phyloP scores from a whole-genome alignment of 53 echinoderm and acorn worm genomes.

The Holothuria scabra region DNA sequence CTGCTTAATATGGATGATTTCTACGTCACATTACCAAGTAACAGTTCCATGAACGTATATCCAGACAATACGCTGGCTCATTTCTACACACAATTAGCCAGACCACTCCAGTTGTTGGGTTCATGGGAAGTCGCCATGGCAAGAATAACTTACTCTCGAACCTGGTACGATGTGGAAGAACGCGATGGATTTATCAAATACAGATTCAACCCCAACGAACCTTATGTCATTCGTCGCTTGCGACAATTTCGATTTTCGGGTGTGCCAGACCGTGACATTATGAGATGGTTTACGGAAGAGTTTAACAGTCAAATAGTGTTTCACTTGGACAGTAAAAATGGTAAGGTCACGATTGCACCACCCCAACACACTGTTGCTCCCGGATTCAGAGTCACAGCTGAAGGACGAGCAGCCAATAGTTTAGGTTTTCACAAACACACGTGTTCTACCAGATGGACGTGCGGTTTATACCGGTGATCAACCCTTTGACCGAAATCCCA shows the following conservation, averaged over 20 bases:
- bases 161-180: constrained; percentile 24
- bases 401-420: neutral
- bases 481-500: neutral
- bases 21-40: constrained; percentile 10
- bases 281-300: neutral
- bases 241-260: neutral
- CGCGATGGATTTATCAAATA: neutral
- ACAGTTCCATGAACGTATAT: constrained; percentile 16
- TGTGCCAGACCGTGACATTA: neutral
- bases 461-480: neutral
- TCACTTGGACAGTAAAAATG: neutral
- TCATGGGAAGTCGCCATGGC: constrained; percentile 31
- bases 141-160: neutral
- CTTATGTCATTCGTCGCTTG: neutral
- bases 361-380: too few relatives aligned
- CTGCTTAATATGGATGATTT: too few relatives aligned
- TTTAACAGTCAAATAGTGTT: neutral
- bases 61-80: constrained; percentile 26
- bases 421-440: neutral
- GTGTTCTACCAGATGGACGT: neutral
- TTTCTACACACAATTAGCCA: neutral
- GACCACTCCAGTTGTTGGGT: neutral
- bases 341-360: neutral
- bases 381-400: neutral
- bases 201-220: neutral